Percentiles rank a stretch among this genome's conserved stretches.
Evolutionary conservation across 2,797 vertebrate species (phyloP).

Genomic region (Tapera naevia): DNA sequence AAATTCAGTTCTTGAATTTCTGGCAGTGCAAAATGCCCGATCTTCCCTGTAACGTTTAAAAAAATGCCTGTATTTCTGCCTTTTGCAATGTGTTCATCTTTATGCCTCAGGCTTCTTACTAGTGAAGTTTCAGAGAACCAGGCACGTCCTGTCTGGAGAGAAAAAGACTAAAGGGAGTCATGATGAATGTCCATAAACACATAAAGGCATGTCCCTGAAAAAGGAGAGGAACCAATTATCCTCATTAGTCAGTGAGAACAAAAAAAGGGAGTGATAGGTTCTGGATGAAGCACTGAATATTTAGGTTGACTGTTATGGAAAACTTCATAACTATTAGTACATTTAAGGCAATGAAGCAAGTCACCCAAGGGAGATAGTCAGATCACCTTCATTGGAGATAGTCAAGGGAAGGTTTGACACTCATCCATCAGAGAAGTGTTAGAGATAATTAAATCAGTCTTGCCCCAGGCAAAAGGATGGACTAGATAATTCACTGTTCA

Average conservation of each 20-base stretch:
- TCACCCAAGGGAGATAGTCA: constrained; percentile 56
- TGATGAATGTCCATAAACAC: constrained; percentile 60
- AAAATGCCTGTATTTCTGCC: not conserved
- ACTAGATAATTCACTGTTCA: constrained; percentile 60
- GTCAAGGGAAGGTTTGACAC: constrained; percentile 61
- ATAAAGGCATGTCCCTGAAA: constrained; percentile 52
- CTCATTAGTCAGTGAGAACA: constrained; percentile 47
- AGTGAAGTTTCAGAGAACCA: constrained; percentile 29
- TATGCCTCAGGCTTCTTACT: constrained; percentile 25
- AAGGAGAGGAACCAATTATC: constrained; percentile 63
- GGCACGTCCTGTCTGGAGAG: constrained; percentile 53
- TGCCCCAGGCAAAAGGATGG: constrained; percentile 52
- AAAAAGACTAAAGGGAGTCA: constrained; percentile 55
- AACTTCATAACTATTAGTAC: constrained; percentile 57
- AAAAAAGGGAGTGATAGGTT: not conserved
- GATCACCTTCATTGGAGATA: constrained; percentile 64
- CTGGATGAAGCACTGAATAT: constrained; percentile 46
- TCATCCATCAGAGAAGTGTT: constrained; percentile 59
- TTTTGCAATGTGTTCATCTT: not conserved
- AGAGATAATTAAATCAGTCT: constrained; percentile 65
- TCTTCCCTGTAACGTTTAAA: constrained; percentile 4
- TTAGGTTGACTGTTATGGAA: constrained; percentile 55
- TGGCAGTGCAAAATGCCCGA: not conserved
- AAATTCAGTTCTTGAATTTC: not conserved
- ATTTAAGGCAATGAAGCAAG: constrained; percentile 58